Evolutionary conservation across 2,797 vertebrate genomes (phyloP), one percentile per base, ranked within the genome.

Genomic region (Crenichthys baileyi): DNA sequence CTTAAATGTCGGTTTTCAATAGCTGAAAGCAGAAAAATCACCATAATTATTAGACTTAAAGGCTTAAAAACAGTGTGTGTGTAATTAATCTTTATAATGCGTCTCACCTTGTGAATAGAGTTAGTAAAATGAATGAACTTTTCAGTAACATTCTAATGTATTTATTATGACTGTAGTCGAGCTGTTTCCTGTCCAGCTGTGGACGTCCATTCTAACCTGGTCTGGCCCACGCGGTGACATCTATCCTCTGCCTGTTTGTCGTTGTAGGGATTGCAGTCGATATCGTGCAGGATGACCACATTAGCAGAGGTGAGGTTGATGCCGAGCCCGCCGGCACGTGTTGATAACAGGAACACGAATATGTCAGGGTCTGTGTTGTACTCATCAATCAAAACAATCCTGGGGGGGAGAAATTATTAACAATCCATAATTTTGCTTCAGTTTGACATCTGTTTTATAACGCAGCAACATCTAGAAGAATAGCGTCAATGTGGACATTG

Each of bases 181-280:
- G 29, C 2, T 0, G 12, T 4, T 84, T 44, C 63, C 58, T 36
- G 56, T 24, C 70, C 16, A 71, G 29, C 36, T 50, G 4, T 5
- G 29, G 26, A 29, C 15, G 61, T n/a, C 39, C 1, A 18, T 39
- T 81, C 95, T 88, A 92, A 98, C 98, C 95, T 97, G 71, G 96
- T 98, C 91, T 99, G 98, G 36, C 98, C 98, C 36, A 99, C 96
- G 83, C 98, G 95, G 70, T 99, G 98, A 91, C 98, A 99, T 71
- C 98, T 93, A 87, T 99, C 98, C 89, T 99, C 98, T 3, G 98
- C 98, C 93, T 99, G 98, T 79, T 99, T 99, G 91, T 99, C 98
- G 12, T 99, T 99, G 88, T 99, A 99, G 0, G 98, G 98, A 87
- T 99, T 99, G 90, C 96, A 98, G 87, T 99, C 98, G 26, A 99